Evolutionary conservation across 2,797 vertebrate species (phyloP).

Genomic region (Sebastes miniatus): DNA sequence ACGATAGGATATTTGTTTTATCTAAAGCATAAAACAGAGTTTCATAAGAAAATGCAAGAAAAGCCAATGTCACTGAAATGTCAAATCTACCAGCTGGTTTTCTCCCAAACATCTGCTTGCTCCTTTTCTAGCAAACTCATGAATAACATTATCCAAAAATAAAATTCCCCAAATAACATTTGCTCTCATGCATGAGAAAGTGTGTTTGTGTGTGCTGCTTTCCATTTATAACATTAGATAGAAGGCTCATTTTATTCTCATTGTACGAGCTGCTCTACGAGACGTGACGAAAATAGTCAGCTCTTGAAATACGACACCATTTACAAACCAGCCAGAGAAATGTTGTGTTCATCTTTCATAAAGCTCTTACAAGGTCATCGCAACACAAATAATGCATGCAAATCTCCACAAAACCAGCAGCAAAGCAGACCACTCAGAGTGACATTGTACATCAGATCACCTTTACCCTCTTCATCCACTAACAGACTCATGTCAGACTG

Average conservation of each 20-base stretch:
- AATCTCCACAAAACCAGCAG: background rate
- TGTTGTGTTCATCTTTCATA: background rate
- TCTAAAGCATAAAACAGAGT: background rate
- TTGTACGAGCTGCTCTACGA: slow-evolving; percentile 12
- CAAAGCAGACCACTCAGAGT: background rate
- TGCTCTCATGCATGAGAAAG: slow-evolving; percentile 3
- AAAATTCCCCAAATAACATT: slow-evolving; percentile 21
- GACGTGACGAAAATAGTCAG: slow-evolving; percentile 25
- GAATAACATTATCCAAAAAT: slow-evolving; percentile 40
- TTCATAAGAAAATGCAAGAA: background rate
- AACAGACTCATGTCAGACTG: background rate
- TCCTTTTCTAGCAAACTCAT: slow-evolving; percentile 22
- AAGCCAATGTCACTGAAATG: background rate
- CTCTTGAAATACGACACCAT: background rate
- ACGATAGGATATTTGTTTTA: background rate
- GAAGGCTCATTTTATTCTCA: slow-evolving; percentile 20
- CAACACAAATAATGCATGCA: slow-evolving; percentile 11
- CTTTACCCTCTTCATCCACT: background rate
- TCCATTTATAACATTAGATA: background rate
- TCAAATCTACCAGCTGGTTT: background rate
- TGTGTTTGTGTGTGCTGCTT: background rate
- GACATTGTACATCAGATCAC: background rate
- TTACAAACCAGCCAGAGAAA: slow-evolving; percentile 4
- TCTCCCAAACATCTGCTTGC: background rate
- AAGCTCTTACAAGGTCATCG: slow-evolving; percentile 3